Conservation (phyloP, 1,140 invertebrate species). For the Drosophila kikkawai region DNA sequence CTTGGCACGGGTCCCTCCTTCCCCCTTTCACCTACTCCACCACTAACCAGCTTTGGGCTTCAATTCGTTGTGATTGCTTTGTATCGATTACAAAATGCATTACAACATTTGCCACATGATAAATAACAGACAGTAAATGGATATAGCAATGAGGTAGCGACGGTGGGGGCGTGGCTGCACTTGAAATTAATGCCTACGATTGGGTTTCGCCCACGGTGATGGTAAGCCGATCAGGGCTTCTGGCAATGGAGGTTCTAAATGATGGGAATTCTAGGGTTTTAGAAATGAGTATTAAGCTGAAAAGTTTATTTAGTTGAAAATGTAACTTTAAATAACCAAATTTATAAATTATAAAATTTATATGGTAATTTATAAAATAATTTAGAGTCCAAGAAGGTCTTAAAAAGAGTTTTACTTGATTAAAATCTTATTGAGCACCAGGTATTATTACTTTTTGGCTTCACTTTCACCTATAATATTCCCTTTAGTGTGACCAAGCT, state of each 20-base stretch:
- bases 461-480: too few relatives aligned
- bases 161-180: slow-evolving; percentile 10
- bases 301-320: background rate
- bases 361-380: too few relatives aligned
- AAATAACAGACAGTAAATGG: slow-evolving; percentile 67
- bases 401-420: too few relatives aligned
- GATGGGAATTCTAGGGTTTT: background rate
- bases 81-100: slow-evolving; percentile 83
- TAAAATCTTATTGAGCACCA: too few relatives aligned
- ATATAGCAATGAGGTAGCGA: background rate
- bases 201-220: background rate
- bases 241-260: background rate
- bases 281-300: background rate
- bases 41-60: slow-evolving; percentile 37
- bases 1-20: slow-evolving; percentile 24
- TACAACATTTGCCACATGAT: slow-evolving; percentile 79
- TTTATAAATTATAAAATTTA: too few relatives aligned
- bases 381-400: too few relatives aligned
- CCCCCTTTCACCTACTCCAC: background rate
- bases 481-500: too few relatives aligned
- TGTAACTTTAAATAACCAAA: background rate
- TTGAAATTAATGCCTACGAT: slow-evolving; percentile 28
- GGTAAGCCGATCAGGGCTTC: background rate
- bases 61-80: slow-evolving; percentile 79
- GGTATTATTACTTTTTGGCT: too few relatives aligned